phyloP scores from a whole-genome alignment of 2,797 vertebrate genomes.

The Valencia hispanica region DNA sequence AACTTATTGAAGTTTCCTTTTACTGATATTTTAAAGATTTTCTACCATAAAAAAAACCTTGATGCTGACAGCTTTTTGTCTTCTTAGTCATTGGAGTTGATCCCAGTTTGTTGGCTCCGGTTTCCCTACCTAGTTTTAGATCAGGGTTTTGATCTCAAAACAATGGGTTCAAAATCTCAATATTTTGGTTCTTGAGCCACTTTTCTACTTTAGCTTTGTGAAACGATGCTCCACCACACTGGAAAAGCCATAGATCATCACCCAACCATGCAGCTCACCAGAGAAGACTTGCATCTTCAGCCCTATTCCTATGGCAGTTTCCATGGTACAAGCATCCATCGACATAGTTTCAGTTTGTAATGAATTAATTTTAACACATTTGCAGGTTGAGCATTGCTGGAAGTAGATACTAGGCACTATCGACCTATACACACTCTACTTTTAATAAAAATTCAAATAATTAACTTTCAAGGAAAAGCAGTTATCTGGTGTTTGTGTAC shows the following conservation, averaged over 20 bases:
- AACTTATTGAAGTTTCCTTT: conserved; percentile 18
- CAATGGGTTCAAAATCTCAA: background rate
- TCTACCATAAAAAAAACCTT: background rate
- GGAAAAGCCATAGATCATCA: background rate
- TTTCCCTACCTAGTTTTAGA: background rate
- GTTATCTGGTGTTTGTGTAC: too few relatives aligned
- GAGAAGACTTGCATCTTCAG: background rate
- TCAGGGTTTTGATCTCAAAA: background rate
- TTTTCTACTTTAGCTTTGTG: background rate
- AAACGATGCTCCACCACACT: background rate
- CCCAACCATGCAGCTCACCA: background rate
- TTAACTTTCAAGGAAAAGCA: too few relatives aligned
- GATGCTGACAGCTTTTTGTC: background rate
- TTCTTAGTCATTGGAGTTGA: background rate
- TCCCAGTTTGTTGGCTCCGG: background rate
- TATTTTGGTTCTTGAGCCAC: background rate
- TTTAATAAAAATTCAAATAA: too few relatives aligned
- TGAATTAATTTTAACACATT: too few relatives aligned
- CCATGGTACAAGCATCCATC: too few relatives aligned
- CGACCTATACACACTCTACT: too few relatives aligned
- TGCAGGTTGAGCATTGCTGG: too few relatives aligned
- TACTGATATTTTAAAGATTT: background rate
- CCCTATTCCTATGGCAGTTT: too few relatives aligned
- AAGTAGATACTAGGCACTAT: too few relatives aligned
- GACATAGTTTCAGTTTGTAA: too few relatives aligned